Base-by-base conservation (phyloP, 2,113 vertebrate genomes). In the Megaceryle maxima region DNA sequence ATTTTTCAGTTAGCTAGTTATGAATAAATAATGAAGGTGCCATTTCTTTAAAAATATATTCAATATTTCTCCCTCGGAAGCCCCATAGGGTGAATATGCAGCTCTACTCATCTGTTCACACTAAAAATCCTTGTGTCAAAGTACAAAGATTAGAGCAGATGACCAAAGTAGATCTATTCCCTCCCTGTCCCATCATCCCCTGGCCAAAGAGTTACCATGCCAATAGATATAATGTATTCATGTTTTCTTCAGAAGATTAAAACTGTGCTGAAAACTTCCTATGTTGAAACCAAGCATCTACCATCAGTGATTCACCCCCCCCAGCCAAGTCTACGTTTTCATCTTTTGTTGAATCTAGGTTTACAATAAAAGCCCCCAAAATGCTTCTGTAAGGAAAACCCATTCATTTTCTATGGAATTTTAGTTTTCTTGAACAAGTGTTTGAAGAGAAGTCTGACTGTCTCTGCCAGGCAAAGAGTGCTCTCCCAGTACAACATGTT, bases 21-120 rank as follows among this genome's bases (percentile, higher is more conserved):
- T 81, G 78, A 95, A 95, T 93, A 95, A 89, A 78, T 73, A 80
- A 84, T 51, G 24, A 80, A 64, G n/a, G 29, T 48, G 9, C 41
- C 55, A 60, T 86, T 92, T 95, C 83, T 83, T 88, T 94, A 74
- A 86, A 86, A 92, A 63, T 28, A 46, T 26, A 73, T 74, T 63
- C 83, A 74, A 16, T 33, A 72, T 80, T 44, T 73, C 39, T 77
- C 63, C 44, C 60, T 75, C 48, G 48, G 66, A 84, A 95, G 31
- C 6, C 25, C 66, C 62, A 67, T 3, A 35, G 37, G 19, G 11
- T 59, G 46, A 77, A 39, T 11, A 28, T 0, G 1, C 22, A 79
- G 53, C 33, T 89, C 78, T 46, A 22, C 62, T 79, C 41, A 6
- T 35, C 39, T 48, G 22, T 56, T 68, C 51, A 53, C 26, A 26